A percentile compares a stretch with the other conserved stretches of the same genome.
Conservation (phyloP, 2,797 vertebrate genomes). For the Artibeus jamaicensis region DNA sequence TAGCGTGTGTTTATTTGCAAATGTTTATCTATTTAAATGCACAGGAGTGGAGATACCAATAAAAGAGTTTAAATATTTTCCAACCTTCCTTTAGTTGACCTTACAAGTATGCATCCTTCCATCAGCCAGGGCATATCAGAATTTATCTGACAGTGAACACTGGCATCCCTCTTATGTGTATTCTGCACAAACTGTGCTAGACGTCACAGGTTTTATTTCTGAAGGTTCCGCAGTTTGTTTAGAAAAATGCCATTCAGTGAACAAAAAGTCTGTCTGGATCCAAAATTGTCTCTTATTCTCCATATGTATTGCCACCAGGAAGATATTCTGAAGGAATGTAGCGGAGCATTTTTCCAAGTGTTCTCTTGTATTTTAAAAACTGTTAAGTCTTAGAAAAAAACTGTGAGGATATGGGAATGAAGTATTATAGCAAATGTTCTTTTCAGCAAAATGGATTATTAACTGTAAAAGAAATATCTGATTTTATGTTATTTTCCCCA, state of each 20-base stretch:
- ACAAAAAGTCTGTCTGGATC: slow-evolving; percentile 59
- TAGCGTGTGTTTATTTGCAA: neutral
- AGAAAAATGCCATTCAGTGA: slow-evolving; percentile 57
- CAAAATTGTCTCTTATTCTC: slow-evolving; percentile 42
- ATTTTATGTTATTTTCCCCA: slow-evolving; percentile 15
- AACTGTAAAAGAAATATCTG: slow-evolving; percentile 1
- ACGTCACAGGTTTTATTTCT: slow-evolving; percentile 53
- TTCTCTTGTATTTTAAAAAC: slow-evolving; percentile 63
- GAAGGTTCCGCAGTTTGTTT: slow-evolving; percentile 58
- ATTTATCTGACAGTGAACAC: neutral
- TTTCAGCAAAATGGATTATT: slow-evolving; percentile 53
- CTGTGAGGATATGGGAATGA: slow-evolving; percentile 45
- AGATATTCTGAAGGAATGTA: slow-evolving; percentile 2
- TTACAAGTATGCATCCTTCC: neutral
- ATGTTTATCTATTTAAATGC: neutral
- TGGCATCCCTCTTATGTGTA: neutral
- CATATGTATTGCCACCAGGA: slow-evolving; percentile 41
- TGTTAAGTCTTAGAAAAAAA: slow-evolving; percentile 46
- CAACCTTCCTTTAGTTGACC: neutral
- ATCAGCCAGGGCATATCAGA: neutral
- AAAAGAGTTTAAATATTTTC: slow-evolving; percentile 1
- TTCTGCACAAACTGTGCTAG: slow-evolving; percentile 22
- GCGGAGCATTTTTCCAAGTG: slow-evolving; percentile 46
- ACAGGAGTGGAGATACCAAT: neutral
- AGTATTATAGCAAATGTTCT: slow-evolving; percentile 42